phyloP scores from a whole-genome alignment of 2,113 vertebrate genomes.

The Hemiscyllium ocellatum region DNA sequence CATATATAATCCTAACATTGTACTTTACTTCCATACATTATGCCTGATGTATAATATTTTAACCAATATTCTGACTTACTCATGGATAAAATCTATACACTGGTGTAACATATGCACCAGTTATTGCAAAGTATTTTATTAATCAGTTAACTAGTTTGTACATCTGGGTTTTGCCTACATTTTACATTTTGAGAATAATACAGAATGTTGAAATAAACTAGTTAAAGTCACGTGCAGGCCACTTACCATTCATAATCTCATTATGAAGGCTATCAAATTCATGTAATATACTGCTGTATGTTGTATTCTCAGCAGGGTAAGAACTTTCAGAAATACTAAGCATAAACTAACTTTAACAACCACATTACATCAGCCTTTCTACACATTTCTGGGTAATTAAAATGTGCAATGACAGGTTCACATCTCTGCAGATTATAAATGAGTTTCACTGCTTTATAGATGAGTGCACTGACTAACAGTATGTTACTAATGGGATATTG shows the following conservation, averaged over 20 bases:
- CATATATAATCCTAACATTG: too few relatives aligned
- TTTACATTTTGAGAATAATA: neutral
- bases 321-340: neutral
- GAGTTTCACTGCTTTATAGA: slow-evolving; percentile 23
- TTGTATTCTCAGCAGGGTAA: neutral
- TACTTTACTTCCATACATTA: neutral
- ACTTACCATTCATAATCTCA: neutral
- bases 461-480: slow-evolving; percentile 11
- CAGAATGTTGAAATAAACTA: neutral
- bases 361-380: neutral
- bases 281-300: neutral
- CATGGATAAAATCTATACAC: neutral
- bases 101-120: neutral
- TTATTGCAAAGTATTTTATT: neutral
- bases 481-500: slow-evolving; percentile 27
- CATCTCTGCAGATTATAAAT: slow-evolving; percentile 23
- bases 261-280: neutral
- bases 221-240: neutral
- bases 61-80: neutral
- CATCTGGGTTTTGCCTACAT: neutral
- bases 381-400: neutral
- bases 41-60: neutral
- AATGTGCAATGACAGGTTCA: slow-evolving; percentile 15
- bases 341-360: slow-evolving; percentile 22
- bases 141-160: neutral